Base-by-base conservation (phyloP, 2,797 vertebrate genomes). In the Tenualosa thibaudeaui region DNA sequence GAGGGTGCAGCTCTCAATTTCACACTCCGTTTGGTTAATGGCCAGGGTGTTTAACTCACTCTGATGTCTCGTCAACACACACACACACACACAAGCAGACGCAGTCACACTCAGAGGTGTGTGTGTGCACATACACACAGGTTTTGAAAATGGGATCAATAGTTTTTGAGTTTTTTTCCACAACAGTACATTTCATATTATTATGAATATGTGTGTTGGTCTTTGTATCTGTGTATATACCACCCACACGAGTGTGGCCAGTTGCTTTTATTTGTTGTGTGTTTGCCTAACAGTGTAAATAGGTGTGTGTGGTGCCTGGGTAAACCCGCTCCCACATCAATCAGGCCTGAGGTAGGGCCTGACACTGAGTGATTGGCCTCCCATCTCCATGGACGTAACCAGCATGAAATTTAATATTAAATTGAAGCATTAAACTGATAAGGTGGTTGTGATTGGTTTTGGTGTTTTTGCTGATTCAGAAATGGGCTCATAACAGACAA, bases 21-120 rank as follows among this genome's bases (percentile, higher is more conserved):
- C 85, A 88, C 84, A 84, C 31, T 82, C 85, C 84, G 82, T 46
- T 90, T 86, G 84, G 26, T 85, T 86, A 85, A 84, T 82, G 81
- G 85, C 54, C 58, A 37, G 40, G 81, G n/a, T 13, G 19, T 84
- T 84, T 43, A 51, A 68, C 24, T 43, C n/a, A 40, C 31, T 81
- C 81, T 40, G 51, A 71, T 58, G 65, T 40, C 84, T 58, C 56
- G 15, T 50, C 62, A 60, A 60, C 56, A 60, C 22, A 60, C 5
- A 37, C 62, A 68, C 62, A 68, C 62, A 68, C 62, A 68, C 26
- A 68, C 65, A 31, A 19, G 15, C 60, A 26, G 6, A 65, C n/a
- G 19, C 24, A 68, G 0, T 0, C 26, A 37, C 26, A 68, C 65
- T 0, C 65, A 68, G 3, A 4, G 19, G 1, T 26, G 24, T 2